A percentile compares a stretch with the other conserved stretches of the same genome.
Conservation (phyloP, 2,797 vertebrate genomes). For the Chanos chanos region DNA sequence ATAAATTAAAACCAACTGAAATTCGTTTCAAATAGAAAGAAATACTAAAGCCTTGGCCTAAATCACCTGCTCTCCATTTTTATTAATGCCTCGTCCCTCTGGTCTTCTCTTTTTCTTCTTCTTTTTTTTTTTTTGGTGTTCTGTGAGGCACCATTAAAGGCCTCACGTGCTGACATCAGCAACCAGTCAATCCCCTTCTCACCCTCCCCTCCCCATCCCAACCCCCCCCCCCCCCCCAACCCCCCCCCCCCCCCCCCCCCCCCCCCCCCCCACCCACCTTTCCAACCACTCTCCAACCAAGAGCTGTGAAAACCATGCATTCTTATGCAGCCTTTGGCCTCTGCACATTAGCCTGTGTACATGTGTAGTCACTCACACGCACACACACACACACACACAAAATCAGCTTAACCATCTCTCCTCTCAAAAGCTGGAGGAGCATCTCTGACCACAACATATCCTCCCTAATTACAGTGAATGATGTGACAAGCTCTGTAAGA, state of each 20-base stretch:
- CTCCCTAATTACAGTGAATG: no score
- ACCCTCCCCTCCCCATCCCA: background rate
- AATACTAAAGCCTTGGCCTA: background rate
- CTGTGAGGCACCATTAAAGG: constrained; percentile 53
- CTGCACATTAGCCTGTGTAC: constrained; percentile 51
- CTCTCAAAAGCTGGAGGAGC: constrained; percentile 16
- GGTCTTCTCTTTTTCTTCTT: background rate
- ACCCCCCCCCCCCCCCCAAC: background rate
- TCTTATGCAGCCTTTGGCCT: constrained; percentile 8
- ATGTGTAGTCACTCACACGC: constrained; percentile 40
- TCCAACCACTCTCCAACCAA: constrained; percentile 14
- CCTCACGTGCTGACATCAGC: constrained; percentile 71
- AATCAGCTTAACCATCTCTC: background rate
- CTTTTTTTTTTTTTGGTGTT: constrained; percentile 14
- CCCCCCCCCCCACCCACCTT: constrained; percentile 30
- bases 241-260: constrained; percentile 19
- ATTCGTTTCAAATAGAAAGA: background rate
- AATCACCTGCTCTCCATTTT: background rate
- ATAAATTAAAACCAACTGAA: background rate
- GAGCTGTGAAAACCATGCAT: constrained; percentile 24
- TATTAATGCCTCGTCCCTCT: background rate
- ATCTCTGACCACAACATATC: background rate
- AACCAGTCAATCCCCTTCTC: constrained; percentile 51
- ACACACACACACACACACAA: constrained; percentile 14
- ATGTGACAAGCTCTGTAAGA: no score